These are phyloP conservation scores for Cebidichthys violaceus DNA, from an alignment of 2,113 vertebrate genomes.

Conservation along the genomic window DNA sequence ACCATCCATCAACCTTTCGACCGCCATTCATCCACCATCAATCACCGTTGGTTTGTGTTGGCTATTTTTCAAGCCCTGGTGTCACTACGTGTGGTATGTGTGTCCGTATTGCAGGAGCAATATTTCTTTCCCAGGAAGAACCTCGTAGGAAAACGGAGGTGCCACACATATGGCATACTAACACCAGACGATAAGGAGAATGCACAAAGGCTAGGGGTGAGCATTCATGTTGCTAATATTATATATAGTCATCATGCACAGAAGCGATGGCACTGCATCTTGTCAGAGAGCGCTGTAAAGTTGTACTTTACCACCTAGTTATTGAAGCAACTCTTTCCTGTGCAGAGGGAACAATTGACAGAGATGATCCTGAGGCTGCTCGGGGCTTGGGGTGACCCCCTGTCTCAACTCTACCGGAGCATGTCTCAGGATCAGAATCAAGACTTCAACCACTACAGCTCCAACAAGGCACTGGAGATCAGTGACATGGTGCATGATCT, in stretches of 20 bases:
- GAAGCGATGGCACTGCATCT: neutral
- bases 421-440: conserved; percentile 61
- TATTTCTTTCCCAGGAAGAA: conserved; percentile 71
- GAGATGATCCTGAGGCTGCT: conserved; percentile 79
- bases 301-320: neutral
- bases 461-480: conserved; percentile 81
- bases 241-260: neutral
- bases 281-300: neutral
- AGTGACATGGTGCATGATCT: conserved; percentile 80
- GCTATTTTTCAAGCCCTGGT: neutral
- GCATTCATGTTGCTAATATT: conserved; percentile 7
- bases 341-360: conserved; percentile 79
- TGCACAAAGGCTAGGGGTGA: conserved; percentile 77
- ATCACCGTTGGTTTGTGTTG: conserved; percentile 19
- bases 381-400: conserved; percentile 79
- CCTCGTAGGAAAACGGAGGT: conserved; percentile 68
- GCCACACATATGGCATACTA: conserved; percentile 78
- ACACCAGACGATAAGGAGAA: conserved; percentile 80
- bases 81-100: neutral
- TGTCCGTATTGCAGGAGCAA: conserved; percentile 69
- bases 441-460: conserved; percentile 75
- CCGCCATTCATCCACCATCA: conserved; percentile 43
- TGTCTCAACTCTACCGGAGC: conserved; percentile 76
- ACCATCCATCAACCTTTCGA: conserved; percentile 35
- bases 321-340: neutral